Evolutionary conservation across 2,888 invertebrate genomes (phyloP), one percentile per base, ranked within the genome.

Genomic region (Slavum lentiscoides): DNA sequence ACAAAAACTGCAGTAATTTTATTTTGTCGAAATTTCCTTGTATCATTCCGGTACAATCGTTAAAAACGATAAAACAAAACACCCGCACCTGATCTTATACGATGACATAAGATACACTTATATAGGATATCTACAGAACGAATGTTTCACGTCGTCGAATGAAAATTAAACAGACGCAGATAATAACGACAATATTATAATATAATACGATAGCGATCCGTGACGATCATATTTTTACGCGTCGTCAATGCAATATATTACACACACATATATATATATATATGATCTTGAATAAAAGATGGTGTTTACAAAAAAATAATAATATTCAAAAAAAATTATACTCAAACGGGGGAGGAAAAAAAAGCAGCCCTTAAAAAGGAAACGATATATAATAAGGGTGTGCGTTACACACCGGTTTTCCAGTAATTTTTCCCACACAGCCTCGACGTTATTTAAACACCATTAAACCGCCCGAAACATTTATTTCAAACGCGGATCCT

Each of bases 271-370:
- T 23, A 62, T 3, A 30, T 17, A 21, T 39, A 39, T 66, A 39
- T 74, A 66, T 58, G 21, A 8, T 58, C 23, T 1, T 30, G 19
- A 39, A 58, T 58, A 67, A 61, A 43, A 58, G 66, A 67, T 58
- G 21, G 21, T 75, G 55, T 74, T 53, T 62, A n/a, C 1, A 15
- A 5, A 53, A 30, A 53, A 59, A 15, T n/a, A n/a, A n/a, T n/a
- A n/a, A n/a, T n/a, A n/a, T n/a, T n/a, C n/a, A 58, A 55, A 66
- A 62, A 17, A 67, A 75, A 75, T 43, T 67, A 75, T 75, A 75
- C 66, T 67, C 23, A 75, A 75, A 75, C 39, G 39, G 39, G 43
- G 39, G 43, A 43, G n/a, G 6, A 58, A 75, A 64, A 64, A 37
- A 64, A 30, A 53, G 3, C 6, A 55, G 67, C 19, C 58, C 58